Base-by-base conservation (phyloP, 92 coral and sea anemone genomes). In the Zoanthus solanderi region DNA sequence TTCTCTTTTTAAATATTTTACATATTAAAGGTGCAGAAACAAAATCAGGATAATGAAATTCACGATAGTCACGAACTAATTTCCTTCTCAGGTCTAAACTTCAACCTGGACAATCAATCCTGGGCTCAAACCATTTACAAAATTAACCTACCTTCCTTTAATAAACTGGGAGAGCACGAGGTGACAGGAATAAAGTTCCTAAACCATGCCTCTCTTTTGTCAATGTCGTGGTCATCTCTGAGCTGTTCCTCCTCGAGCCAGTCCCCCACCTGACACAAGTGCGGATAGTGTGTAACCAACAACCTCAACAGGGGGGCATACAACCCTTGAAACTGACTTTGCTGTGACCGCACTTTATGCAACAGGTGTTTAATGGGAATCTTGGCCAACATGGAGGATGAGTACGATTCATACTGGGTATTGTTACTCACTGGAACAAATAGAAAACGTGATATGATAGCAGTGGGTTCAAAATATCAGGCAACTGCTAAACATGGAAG, bases 221-320 rank as follows among this genome's bases (percentile, higher is more conserved):
- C 87, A 31, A 53, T 75, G 75, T 84, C 84, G 6, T 79, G 87
- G 18, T 50, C 83, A 46, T 83, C 88, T 48, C 71, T 76, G 54
- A 78, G 85, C 28, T 96, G 94, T 73, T 96, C 98, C 75, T 96
- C 98, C 4, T 88, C 87, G 45, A 96, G 90, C 98, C 98, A 96
- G 75, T 96, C 98, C 68, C 94, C 98, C 60, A 96, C 98, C 75
- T 95, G 93, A 84, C 98, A 96, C 56, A 96, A 91, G 86, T 96
- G 98, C 1, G 98, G 98, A 76, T 94, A 94, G 75, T 96, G 96
- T 0, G 94, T 88, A 81, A 90, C 94, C 6, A 96, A 88, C 54
- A 94, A 95, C 34, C 97, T 94, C 76, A 96, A 87, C 56, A 96
- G 79, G 47, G 98, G 98, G 15, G 98, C 96, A 28, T 96, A 94